Conservation (phyloP, 2,113 vertebrate species). For the Pampusana beccarii region DNA sequence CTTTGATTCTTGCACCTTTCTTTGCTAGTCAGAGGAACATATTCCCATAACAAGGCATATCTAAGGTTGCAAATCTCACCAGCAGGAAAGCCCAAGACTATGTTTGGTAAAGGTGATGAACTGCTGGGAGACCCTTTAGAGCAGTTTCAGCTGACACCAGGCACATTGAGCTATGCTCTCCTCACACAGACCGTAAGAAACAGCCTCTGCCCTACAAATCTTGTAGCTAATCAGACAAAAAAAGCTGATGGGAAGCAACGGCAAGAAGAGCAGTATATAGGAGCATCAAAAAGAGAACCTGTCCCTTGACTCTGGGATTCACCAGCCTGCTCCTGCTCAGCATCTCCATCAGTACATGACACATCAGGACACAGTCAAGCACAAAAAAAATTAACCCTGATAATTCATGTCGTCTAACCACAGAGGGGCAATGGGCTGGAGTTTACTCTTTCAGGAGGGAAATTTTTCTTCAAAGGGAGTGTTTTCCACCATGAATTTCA, state of each 20-base stretch:
- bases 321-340: not conserved
- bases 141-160: not conserved
- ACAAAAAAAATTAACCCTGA: not conserved
- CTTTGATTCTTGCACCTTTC: not conserved
- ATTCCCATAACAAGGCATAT: not conserved
- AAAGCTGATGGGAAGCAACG: not conserved
- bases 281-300: not conserved
- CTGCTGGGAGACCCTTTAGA: not conserved
- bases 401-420: not conserved
- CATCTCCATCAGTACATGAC: rapidly evolving
- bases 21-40: not conserved
- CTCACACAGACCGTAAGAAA: not conserved
- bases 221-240: not conserved
- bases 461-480: not conserved
- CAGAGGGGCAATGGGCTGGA: rapidly evolving
- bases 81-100: not conserved
- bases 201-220: not conserved
- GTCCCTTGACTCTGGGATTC: not conserved
- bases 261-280: not conserved
- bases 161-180: not conserved
- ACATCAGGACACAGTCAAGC: not conserved
- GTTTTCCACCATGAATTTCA: not conserved
- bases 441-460: not conserved
- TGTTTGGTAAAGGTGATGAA: not conserved
- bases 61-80: not conserved